phyloP scores from a whole-genome alignment of 2,888 invertebrate genomes.

The Dynastes tityus region DNA sequence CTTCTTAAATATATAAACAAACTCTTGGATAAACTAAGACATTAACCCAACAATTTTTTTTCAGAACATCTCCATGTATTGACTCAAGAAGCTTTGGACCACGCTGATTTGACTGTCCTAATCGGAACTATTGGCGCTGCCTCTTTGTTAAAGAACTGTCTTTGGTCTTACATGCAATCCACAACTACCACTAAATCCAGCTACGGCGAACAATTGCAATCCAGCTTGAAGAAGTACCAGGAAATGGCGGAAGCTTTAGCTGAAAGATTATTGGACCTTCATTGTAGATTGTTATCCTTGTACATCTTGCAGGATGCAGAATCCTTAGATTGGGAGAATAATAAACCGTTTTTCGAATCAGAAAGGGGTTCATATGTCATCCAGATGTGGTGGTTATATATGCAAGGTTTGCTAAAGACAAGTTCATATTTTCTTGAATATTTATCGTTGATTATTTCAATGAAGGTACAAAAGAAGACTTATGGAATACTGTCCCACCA shows the following conservation, averaged over 20 bases:
- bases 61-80: conserved; percentile 84
- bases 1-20: too few relatives aligned
- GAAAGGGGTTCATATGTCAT: conserved; percentile 87
- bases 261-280: conserved; percentile 85
- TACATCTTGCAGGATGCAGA: conserved; percentile 89
- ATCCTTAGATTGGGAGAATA: conserved; percentile 82
- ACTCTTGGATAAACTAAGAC: too few relatives aligned
- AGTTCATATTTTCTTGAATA: background rate
- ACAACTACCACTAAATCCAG: conserved; percentile 63
- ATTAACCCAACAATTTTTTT: conserved; percentile 27
- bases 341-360: conserved; percentile 78
- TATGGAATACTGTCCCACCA: conserved; percentile 92
- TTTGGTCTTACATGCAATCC: conserved; percentile 84
- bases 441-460: background rate
- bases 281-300: conserved; percentile 83
- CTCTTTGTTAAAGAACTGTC: conserved; percentile 83
- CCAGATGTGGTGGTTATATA: conserved; percentile 92
- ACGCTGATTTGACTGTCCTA: conserved; percentile 86
- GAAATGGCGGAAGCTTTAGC: conserved; percentile 90
- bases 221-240: conserved; percentile 82
- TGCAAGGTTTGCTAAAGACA: conserved; percentile 74
- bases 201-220: conserved; percentile 65
- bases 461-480: conserved; percentile 82
- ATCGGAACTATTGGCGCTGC: conserved; percentile 88
- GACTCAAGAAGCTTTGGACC: conserved; percentile 88